Base-by-base conservation (phyloP, 2,797 vertebrate genomes). In the Crotalus adamanteus region DNA sequence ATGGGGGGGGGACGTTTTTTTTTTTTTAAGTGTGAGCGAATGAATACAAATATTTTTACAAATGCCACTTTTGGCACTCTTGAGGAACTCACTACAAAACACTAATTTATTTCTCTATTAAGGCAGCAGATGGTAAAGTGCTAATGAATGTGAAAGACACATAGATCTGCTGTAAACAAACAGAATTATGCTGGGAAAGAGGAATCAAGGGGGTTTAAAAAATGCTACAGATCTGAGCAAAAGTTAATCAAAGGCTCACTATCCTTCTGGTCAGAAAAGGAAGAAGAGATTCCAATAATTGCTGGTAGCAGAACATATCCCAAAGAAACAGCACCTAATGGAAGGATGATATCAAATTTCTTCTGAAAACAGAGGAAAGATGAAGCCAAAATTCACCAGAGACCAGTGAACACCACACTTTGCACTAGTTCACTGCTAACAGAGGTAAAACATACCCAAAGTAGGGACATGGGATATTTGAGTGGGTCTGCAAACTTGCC, bases 91-190 rank as follows among this genome's bases (percentile, higher is more conserved):
- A 86, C 94, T 89, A 88, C 0, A 65, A 90, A 47, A 83, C 94
- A 60, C 87, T 95, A 92, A 96, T 96, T 96, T 94, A 93, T 96
- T 94, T 91, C 96, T 94, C 96, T 94, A 96, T 96, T 96, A 97
- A 94, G 97, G 95, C 94, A 91, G 96, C 97, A 97, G 97, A 97
- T 97, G 97, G 97, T 90, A 87, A 97, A 93, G 94, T 94, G 96
- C 96, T 96, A 97, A 97, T 97, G 95, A 96, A 95, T 95, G 95
- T 94, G 94, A 92, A 93, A 97, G 97, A 88, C 86, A 85, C 83
- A 37, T 60, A 96, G 96, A 87, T 47, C 51, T 37, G 60, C 91
- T 86, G 91, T 89, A 96, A 94, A 94, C 94, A 97, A 96, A 93
- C 93, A 85, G 93, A 47, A 94, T 86, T 78, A 92, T 91, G 91